phyloP scores from a whole-genome alignment of 2,888 invertebrate genomes.

The Octonoba sinensis region DNA sequence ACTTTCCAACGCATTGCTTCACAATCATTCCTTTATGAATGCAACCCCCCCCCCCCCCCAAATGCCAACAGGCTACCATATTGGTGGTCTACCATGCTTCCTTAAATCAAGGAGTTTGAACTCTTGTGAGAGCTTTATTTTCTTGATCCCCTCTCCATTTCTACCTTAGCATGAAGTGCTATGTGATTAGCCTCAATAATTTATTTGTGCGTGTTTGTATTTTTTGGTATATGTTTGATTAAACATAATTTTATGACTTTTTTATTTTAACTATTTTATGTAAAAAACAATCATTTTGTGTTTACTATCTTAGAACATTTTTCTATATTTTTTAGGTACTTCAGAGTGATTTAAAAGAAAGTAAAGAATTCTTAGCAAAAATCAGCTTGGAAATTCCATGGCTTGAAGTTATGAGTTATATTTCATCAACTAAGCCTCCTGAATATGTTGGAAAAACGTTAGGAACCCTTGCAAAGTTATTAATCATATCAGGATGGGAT shows the following conservation, averaged over 20 bases:
- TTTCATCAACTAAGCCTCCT: slow-evolving; percentile 32
- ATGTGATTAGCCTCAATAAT: too few species aligned
- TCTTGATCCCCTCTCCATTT: too few species aligned
- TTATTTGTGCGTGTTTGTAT: too few species aligned
- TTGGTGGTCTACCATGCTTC: too few species aligned
- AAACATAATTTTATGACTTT: not conserved
- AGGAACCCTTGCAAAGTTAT: slow-evolving; percentile 34
- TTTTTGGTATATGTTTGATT: not conserved
- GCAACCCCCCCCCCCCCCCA: too few species aligned
- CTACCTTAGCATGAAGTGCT: too few species aligned
- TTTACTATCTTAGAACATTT: not conserved
- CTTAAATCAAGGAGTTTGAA: too few species aligned
- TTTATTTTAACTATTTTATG: not conserved
- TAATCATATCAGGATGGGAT: slow-evolving; percentile 49
- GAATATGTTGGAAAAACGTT: slow-evolving; percentile 39
- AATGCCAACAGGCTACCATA: too few species aligned
- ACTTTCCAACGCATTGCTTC: too few species aligned
- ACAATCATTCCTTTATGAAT: too few species aligned
- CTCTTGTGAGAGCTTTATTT: too few species aligned
- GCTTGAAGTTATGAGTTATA: slow-evolving; percentile 35
- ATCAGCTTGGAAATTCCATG: slow-evolving; percentile 57
- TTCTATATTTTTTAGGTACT: slow-evolving; percentile 27
- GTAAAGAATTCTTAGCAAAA: slow-evolving; percentile 49
- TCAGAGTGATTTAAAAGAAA: slow-evolving; percentile 44
- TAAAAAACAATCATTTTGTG: not conserved